Base-by-base conservation (phyloP, 1,140 invertebrate genomes). In the Asobara japonica region DNA sequence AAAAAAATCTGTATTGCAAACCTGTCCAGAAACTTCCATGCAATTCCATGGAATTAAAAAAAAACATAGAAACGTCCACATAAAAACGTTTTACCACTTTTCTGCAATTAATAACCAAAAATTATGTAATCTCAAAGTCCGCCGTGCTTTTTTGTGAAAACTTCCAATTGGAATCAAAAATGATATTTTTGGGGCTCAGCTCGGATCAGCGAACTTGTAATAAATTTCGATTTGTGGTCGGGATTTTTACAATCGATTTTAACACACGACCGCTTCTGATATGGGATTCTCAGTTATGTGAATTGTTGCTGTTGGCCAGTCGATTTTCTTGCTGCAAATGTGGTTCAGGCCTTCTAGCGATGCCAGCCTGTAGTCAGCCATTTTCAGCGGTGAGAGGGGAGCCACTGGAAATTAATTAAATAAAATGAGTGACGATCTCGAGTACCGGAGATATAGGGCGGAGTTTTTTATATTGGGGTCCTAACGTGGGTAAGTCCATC, bases 261-360 rank as follows among this genome's bases (percentile, higher is more conserved):
- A 93, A 86, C 92, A 93, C 77, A 91, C 91, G 62, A 92, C 91
- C 8, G 92, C 92, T 78, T 92, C 91, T 73, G 92, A 93, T 84
- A 94, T 93, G 38, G 93, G 93, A 83, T 94, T 94, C 84, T 94
- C 93, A 65, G 92, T 94, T 83, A 93, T 94, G 84, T 92, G 91
- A 82, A 94, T 93, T 77, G 91, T 89, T 45, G 90, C 89, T 73
- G 89, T 89, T 74, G 89, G 90, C 86, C 86, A 87, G 77, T 88
- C 86, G 75, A 87, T 84, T 76, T 85, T 87, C 81, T 86, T 85
- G 77, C 88, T 88, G 77, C 89, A 90, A 65, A 88, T 84, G 74
- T 89, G 88, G 77, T 89, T 89, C 38, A 87, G 78, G 70, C 83
- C 85, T 74, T 91, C 90, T 74, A 90, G 82, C 18, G 90, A 91